Base-by-base conservation (phyloP, 1,140 invertebrate species). In the Drosophila auraria region DNA sequence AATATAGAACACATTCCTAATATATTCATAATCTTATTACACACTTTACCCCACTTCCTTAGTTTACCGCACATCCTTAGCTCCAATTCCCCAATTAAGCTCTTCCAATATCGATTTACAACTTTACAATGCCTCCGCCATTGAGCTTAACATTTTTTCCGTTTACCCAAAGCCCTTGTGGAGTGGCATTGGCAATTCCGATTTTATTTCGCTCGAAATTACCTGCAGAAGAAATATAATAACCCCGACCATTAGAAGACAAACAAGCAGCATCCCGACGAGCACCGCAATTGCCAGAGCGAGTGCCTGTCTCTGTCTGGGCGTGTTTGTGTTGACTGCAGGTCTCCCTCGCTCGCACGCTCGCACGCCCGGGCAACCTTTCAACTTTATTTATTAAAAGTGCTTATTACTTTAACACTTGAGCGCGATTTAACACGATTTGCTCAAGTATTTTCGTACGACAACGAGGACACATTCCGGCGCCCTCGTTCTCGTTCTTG, bases 391-490 rank as follows among this genome's bases (percentile, higher is more conserved):
- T 90, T 90, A 86, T 90, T 90, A 90, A 90, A 90, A 90, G 82
- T 90, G 86, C 86, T 90, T 90, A 90, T 90, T 90, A 90, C 86
- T 86, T 90, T 89, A 89, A 86, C 86, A 89, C 86, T 89, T 90
- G 79, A 90, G 79, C 86, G 86, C 86, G 79, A 90, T 90, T 90
- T 90, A 90, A 90, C 86, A 90, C 86, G 79, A 90, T 90, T 90
- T 90, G 75, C 82, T 90, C 75, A 90, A 90, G 86, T 82, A 90
- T 90, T 90, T 90, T 90, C 59, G 64, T 80, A 71, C 82, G 78
- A 89, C 77, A 80, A 80, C 78, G 77, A 80, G 56, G 78, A 79
- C 66, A 79, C 74, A 86, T 78, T 81, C 73, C 64, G 40, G 36
- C 54, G 38, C 47, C 50, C 49, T 54, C 75, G 59, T 56, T 69